Percentiles rank a stretch among this genome's conserved stretches.
phyloP scores from a whole-genome alignment of 2,888 invertebrate genomes.

The Folsomia candida region DNA sequence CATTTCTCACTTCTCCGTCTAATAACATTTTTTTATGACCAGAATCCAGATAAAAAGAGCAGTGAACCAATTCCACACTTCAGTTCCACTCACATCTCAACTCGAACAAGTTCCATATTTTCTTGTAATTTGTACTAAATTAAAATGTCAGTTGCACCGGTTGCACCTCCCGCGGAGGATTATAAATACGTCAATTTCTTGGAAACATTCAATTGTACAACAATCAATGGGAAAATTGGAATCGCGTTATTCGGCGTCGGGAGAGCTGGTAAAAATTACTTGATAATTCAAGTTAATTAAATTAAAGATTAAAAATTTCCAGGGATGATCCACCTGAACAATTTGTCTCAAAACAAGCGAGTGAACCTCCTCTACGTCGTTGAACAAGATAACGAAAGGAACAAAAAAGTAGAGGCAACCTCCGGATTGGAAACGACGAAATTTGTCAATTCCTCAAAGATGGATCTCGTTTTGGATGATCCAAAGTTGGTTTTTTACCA shows the following conservation, averaged over 20 bases:
- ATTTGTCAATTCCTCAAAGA: conserved; percentile 58
- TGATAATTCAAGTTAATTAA: too few species aligned
- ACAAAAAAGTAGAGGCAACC: conserved; percentile 57
- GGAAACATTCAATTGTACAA: conserved; percentile 21
- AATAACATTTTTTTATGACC: too few species aligned
- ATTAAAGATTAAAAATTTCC: not conserved
- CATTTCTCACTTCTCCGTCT: too few species aligned
- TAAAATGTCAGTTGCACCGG: not conserved
- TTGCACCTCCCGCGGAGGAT: conserved; percentile 20
- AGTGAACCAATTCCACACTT: too few species aligned
- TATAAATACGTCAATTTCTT: conserved; percentile 30
- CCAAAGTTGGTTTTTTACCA: conserved; percentile 58
- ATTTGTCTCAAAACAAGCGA: conserved; percentile 58
- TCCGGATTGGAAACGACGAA: conserved; percentile 58
- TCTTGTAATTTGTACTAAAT: too few species aligned
- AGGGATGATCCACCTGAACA: conserved; percentile 61
- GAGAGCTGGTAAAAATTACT: conserved; percentile 59
- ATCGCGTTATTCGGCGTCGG: conserved; percentile 63
- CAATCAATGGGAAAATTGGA: conserved; percentile 53
- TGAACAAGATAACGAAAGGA: conserved; percentile 59
- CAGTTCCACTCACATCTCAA: too few species aligned
- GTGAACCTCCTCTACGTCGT: conserved; percentile 61
- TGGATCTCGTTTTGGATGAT: conserved; percentile 59
- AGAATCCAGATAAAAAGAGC: too few species aligned
- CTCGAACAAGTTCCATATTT: too few species aligned